Evolutionary conservation across 2,888 invertebrate species (phyloP), one percentile per base, ranked within the genome.

Genomic region (Lamellibrachia satsuma): DNA sequence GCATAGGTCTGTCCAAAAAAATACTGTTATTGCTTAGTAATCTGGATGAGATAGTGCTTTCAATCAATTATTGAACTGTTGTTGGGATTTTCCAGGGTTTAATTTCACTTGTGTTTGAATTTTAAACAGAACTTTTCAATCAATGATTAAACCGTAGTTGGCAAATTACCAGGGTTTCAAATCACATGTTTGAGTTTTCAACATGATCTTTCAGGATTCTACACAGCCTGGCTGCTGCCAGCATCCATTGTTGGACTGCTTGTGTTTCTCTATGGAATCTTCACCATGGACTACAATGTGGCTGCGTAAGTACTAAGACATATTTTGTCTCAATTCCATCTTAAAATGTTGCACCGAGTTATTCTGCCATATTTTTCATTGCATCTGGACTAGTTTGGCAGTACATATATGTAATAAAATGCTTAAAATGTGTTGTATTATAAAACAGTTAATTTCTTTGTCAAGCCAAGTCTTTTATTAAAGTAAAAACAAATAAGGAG

Each of bases 171-270:
- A 6, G n/a, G 75, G n/a, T 15, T 22, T 75, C 22, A 3, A 75
- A 75, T 22, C 6, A 22, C 22, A 75, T 75, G 60, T 11, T 60
- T 60, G 75, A 75, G 15, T 22, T 75, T 75, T 11, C 15, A 75
- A 75, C 6, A 15, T n/a, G 75, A 75, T 3, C 22, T 75, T 75
- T 75, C 95, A 97, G 97, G 97, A 90, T 97, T 97, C 94, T 97
- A 97, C 95, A 97, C 97, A 6, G 97, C 97, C 9, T 97, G 97
- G 97, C 95, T 97, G 39, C 95, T 97, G 39, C 97, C 97, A 6
- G 97, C 97, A 3, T 96, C 97, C 0, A 94, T 97, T 55, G 97
- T 97, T n/a, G 97, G 97, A 3, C 94, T 97, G 0, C 93, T 97
- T n/a, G 97, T 97, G 52, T 97, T 97, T 94, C 93, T 97, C 11